These are phyloP conservation scores for Rhingia rostrata DNA, from an alignment of 2,888 invertebrate genomes.

Conservation along the genomic window DNA sequence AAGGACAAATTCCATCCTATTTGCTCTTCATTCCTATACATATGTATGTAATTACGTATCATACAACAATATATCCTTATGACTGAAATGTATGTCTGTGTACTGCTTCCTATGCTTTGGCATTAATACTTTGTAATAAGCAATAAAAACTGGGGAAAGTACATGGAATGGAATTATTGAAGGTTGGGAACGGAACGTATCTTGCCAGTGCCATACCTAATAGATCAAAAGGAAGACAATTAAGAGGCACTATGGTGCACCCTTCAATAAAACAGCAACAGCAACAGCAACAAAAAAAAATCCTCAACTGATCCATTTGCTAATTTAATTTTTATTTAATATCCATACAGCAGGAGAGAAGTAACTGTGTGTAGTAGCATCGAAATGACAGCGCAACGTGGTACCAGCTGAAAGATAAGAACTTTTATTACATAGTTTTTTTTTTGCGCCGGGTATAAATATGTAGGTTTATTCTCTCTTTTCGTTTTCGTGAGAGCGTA, in stretches of 20 bases:
- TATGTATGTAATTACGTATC: slow-evolving; percentile 52
- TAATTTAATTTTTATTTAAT: slow-evolving; percentile 72
- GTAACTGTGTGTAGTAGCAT: slow-evolving; percentile 10
- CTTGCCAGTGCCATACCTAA: slow-evolving; percentile 21
- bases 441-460: slow-evolving; percentile 8
- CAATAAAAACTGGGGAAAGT: slow-evolving; percentile 57
- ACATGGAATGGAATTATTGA: slow-evolving; percentile 58
- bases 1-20: slow-evolving; percentile 40
- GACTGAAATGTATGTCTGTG: slow-evolving; percentile 18
- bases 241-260: slow-evolving; percentile 5
- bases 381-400: slow-evolving; percentile 23
- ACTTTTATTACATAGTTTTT: slow-evolving; percentile 61
- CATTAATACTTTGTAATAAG: slow-evolving; percentile 64
- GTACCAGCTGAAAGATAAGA: slow-evolving; percentile 66
- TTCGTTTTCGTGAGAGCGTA: neutral
- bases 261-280: slow-evolving; percentile 34
- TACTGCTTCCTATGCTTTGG: slow-evolving; percentile 16
- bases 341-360: slow-evolving; percentile 42
- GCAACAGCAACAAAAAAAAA: slow-evolving; percentile 3
- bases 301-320: slow-evolving; percentile 62
- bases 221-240: slow-evolving; percentile 53
- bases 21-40: neutral
- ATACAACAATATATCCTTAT: slow-evolving; percentile 47
- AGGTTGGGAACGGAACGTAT: slow-evolving; percentile 6
- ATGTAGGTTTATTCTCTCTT: neutral